Evolutionary conservation across 2,797 vertebrate genomes (phyloP), one percentile per base, ranked within the genome.

Genomic region (Helarctos malayanus): DNA sequence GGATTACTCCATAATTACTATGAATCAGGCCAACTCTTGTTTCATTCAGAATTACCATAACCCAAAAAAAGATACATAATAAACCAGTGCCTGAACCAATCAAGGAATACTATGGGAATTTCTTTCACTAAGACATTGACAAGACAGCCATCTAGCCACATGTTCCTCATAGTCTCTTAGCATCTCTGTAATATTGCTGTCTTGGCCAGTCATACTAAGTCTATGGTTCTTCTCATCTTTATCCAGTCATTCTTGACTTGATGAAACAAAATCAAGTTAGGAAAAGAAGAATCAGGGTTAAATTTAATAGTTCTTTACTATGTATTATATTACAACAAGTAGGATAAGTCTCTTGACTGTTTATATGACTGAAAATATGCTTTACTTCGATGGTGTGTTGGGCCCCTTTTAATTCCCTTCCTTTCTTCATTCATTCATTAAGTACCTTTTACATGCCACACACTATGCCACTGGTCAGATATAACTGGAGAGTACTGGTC

Each of bases 21-120:
- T 90, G 79, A 94, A 83, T 75, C 49, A 89, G 14, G 21, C 78
- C 57, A 95, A 76, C 79, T 83, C 41, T 96, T 97, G 47, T 52
- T 97, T 97, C 80, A 81, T 96, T 97, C 23, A 91, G 75, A 97
- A 94, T 96, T 95, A 86, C 82, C 65, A 19, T 88, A 79, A 38
- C 21, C 65, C 57, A 29, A 45, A 65, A 90, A 88, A 93, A 35
- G 1, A 27, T 38, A 11, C 9, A 29, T 89, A 89, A 68, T 89
- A 71, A 80, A 88, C 65, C 57, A 63, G 49, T 90, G 4, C 45
- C 56, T 89, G 25, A 95, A 89, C 83, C 73, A 90, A 7, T 90
- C 52, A 89, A 93, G 47, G 47, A 94, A 68, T 93, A 56, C 25
- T 80, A 23, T 88, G 49, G 96, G 80, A 92, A 54, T 96, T 73